phyloP scores from a whole-genome alignment of 2,888 invertebrate genomes.

The Tipula vernalis region DNA sequence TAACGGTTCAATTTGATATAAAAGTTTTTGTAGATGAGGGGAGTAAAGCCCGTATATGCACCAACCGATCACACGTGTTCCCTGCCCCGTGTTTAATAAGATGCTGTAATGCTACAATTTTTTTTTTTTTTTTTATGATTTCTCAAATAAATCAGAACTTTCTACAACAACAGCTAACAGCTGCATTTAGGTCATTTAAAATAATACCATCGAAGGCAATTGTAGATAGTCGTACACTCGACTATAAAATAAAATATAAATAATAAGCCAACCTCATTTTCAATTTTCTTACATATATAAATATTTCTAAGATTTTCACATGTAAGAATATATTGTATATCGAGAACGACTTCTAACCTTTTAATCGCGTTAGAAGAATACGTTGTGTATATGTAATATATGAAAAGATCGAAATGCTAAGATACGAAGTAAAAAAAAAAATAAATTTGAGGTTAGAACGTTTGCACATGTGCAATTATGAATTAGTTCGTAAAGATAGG shows the following conservation, averaged over 20 bases:
- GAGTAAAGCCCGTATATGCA: not conserved
- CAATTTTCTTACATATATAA: not conserved
- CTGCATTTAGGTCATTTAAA: not conserved
- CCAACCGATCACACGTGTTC: not conserved
- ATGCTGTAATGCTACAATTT: not conserved
- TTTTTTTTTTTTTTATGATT: not conserved
- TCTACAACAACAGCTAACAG: not conserved
- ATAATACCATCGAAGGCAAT: constrained; percentile 4
- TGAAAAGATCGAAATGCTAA: not conserved
- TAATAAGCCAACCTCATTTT: constrained; percentile 4
- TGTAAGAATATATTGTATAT: not conserved
- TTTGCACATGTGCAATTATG: not conserved
- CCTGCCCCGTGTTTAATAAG: not conserved
- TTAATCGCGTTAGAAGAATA: not conserved
- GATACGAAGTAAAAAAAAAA: not conserved
- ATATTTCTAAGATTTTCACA: not conserved
- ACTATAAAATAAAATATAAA: not conserved
- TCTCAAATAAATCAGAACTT: constrained; percentile 4
- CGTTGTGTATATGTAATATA: not conserved
- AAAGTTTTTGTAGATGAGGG: not conserved
- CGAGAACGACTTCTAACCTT: not conserved
- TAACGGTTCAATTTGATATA: not conserved
- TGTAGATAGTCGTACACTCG: not conserved
- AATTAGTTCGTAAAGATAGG: not conserved
- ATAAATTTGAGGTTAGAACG: not conserved